Conservation (phyloP, 2,888 invertebrate species). For the Saturnia japonica region DNA sequence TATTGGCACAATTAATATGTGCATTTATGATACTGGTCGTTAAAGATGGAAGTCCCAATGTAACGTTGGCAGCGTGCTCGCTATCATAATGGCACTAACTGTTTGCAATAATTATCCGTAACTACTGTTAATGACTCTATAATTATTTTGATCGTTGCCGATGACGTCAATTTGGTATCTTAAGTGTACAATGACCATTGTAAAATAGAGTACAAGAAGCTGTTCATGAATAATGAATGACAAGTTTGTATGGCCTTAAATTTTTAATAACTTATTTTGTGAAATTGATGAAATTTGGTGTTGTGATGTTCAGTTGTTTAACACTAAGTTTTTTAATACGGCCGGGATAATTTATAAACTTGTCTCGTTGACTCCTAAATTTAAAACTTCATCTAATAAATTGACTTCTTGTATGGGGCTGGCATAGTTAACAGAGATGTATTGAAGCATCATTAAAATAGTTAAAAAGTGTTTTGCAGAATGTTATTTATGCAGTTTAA, state of each 20-base stretch:
- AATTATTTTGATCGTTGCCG: slow-evolving; percentile 23
- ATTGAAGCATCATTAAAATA: too few species aligned
- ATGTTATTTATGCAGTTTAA: neutral
- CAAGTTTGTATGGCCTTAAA: neutral
- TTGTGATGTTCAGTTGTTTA: too few species aligned
- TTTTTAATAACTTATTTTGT: neutral
- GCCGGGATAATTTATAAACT: too few species aligned
- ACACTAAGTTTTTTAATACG: too few species aligned
- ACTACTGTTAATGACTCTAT: slow-evolving; percentile 22
- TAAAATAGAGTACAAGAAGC: neutral
- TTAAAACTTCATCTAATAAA: too few species aligned
- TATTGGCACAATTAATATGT: neutral
- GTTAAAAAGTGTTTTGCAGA: neutral
- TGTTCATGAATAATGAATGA: neutral
- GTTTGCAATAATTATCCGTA: slow-evolving; percentile 18
- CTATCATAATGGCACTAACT: neutral
- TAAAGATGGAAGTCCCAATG: neutral
- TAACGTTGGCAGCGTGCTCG: neutral
- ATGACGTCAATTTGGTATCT: slow-evolving; percentile 25
- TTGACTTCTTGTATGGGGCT: too few species aligned
- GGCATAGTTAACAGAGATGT: too few species aligned
- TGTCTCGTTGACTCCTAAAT: too few species aligned
- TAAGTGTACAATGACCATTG: neutral
- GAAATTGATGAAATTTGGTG: too few species aligned
- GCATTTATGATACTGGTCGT: neutral